Conservation (phyloP, 1,140 invertebrate genomes). For the Laupala kohalensis region DNA sequence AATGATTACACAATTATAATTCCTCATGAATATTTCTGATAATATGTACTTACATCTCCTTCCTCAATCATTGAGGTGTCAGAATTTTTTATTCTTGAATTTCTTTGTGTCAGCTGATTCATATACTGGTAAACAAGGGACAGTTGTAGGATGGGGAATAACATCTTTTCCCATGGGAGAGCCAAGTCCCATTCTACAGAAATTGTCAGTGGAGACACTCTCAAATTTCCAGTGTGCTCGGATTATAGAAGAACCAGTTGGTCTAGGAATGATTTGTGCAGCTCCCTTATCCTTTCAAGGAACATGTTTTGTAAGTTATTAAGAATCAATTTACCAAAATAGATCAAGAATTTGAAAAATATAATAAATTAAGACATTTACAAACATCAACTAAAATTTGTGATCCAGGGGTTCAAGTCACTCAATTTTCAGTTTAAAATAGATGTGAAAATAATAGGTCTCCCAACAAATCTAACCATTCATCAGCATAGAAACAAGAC, state of each 20-base stretch:
- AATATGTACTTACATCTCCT: no score
- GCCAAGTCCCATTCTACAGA: slow-evolving; percentile 23
- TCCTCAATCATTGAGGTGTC: no score
- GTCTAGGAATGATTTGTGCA: slow-evolving; percentile 27
- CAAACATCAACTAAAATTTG: no score
- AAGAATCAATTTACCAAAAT: background rate
- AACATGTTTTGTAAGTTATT: slow-evolving; percentile 28
- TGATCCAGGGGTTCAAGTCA: no score
- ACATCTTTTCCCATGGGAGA: slow-evolving; percentile 27
- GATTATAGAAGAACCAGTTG: slow-evolving; percentile 22
- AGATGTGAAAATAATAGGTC: no score
- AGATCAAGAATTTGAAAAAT: no score
- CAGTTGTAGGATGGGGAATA: slow-evolving; percentile 34
- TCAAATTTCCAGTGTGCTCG: slow-evolving; percentile 23
- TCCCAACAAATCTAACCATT: no score
- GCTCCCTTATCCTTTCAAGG: slow-evolving; percentile 24
- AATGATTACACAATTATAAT: background rate
- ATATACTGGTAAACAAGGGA: slow-evolving; percentile 25
- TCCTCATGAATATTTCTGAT: background rate
- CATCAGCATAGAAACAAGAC: no score
- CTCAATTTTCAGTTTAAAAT: no score
- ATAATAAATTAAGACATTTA: no score
- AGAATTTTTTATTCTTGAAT: background rate
- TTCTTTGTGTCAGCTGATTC: slow-evolving; percentile 19
- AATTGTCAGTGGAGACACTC: slow-evolving; percentile 24